phyloP scores from a whole-genome alignment of 1,140 invertebrate species.

The Drosophila neocordata region DNA sequence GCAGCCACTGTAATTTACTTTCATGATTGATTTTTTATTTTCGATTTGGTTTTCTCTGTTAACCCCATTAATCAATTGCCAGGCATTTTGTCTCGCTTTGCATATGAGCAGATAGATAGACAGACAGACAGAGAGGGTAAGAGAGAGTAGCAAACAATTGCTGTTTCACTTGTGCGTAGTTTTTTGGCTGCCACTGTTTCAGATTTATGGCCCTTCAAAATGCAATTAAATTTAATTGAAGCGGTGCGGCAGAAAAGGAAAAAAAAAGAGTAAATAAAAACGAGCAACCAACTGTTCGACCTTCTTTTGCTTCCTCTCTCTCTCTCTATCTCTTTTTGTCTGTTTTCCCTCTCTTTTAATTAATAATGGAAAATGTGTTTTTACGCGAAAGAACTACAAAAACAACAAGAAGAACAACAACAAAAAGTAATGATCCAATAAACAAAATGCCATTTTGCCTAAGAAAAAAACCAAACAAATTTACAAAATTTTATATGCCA shows the following conservation, averaged over 20 bases:
- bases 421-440: neutral
- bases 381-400: neutral
- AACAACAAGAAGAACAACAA: neutral
- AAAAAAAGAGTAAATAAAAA: neutral
- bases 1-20: slow-evolving; percentile 59
- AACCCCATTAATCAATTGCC: slow-evolving; percentile 75
- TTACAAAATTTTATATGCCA: neutral
- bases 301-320: neutral
- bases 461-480: neutral
- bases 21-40: slow-evolving; percentile 66
- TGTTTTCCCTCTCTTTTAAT: neutral
- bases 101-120: slow-evolving; percentile 58
- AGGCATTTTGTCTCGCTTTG: slow-evolving; percentile 60
- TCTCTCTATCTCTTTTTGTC: neutral
- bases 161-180: slow-evolving; percentile 39
- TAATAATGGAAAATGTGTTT: slow-evolving; percentile 5
- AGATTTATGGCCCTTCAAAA: slow-evolving; percentile 82
- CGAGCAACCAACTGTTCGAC: neutral
- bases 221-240: slow-evolving; percentile 82
- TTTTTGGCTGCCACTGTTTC: slow-evolving; percentile 61
- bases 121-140: neutral
- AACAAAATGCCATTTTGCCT: neutral
- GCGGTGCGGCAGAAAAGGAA: slow-evolving; percentile 20
- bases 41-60: slow-evolving; percentile 21
- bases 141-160: neutral